Conservation (phyloP, 2,888 invertebrate species). For the Dorcus parallelipipedus region DNA sequence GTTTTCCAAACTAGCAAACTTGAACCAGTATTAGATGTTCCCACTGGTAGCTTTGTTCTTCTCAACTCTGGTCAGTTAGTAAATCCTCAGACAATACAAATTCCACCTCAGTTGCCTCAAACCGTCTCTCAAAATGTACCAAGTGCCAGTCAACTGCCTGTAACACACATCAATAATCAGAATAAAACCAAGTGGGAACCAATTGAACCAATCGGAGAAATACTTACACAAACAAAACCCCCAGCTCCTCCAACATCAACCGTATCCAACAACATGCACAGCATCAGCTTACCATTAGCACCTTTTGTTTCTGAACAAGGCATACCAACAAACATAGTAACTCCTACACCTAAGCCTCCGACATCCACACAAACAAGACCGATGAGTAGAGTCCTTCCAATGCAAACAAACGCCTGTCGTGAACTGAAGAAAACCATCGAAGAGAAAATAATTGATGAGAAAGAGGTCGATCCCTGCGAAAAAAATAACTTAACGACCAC, state of each 20-base stretch:
- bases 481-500: slow-evolving; percentile 4
- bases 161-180: slow-evolving; percentile 9
- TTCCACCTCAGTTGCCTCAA: slow-evolving; percentile 18
- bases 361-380: slow-evolving; percentile 55
- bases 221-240: slow-evolving; percentile 21
- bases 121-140: slow-evolving; percentile 13
- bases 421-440: slow-evolving; percentile 48
- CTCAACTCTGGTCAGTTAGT: slow-evolving; percentile 61
- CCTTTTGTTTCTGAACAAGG: slow-evolving; percentile 55
- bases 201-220: neutral
- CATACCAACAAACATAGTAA: slow-evolving; percentile 70
- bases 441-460: slow-evolving; percentile 36
- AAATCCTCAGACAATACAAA: slow-evolving; percentile 35
- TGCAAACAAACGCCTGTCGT: slow-evolving; percentile 62
- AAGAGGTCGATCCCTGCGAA: slow-evolving; percentile 8
- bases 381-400: slow-evolving; percentile 74
- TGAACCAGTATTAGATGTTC: slow-evolving; percentile 75
- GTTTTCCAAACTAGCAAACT: slow-evolving; percentile 83
- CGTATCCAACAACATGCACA: slow-evolving; percentile 49
- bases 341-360: slow-evolving; percentile 58
- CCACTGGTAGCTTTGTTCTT: slow-evolving; percentile 65
- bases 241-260: slow-evolving; percentile 34
- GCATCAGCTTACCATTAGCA: slow-evolving; percentile 61
- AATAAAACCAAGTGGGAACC: slow-evolving; percentile 10
- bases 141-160: slow-evolving; percentile 12